Percentiles rank a stretch among this genome's conserved stretches.
Conservation (phyloP, 2,113 vertebrate genomes). For the Phylloscopus whistleri region DNA sequence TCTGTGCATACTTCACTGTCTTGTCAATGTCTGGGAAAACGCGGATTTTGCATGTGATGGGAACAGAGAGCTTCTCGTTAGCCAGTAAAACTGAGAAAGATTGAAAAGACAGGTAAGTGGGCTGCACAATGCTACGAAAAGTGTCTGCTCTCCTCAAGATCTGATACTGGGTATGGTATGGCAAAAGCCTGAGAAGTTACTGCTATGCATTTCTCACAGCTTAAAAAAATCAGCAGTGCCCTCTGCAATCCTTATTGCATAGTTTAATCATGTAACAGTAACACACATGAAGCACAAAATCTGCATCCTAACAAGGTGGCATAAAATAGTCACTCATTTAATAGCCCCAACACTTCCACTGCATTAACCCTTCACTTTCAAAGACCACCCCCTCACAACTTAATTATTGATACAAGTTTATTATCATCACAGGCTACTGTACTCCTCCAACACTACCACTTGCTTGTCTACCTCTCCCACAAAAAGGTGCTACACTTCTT, state of each 20-base stretch:
- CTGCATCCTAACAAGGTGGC: not conserved
- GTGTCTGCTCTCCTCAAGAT: not conserved
- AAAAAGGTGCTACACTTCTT: not conserved
- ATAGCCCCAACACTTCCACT: not conserved
- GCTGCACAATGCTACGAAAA: slow-evolving; percentile 24
- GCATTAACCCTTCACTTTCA: not conserved
- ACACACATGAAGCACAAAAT: not conserved
- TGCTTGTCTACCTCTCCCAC: not conserved
- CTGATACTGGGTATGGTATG: not conserved
- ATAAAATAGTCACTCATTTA: not conserved
- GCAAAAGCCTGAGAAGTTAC: not conserved
- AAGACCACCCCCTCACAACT: not conserved
- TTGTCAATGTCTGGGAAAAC: slow-evolving; percentile 92
- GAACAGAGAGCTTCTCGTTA: slow-evolving; percentile 90
- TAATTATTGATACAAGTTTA: not conserved
- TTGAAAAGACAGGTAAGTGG: slow-evolving; percentile 28
- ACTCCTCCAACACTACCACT: not conserved
- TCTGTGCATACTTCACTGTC: slow-evolving; percentile 91
- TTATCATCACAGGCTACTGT: not conserved
- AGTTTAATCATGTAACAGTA: not conserved
- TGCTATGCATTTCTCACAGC: not conserved
- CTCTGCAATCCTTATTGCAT: not conserved
- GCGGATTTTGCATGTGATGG: slow-evolving; percentile 96
- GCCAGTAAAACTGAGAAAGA: slow-evolving; percentile 84
- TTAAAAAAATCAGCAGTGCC: not conserved